Conservation (phyloP, 1,140 invertebrate genomes). For the Chironomus striatipennis region DNA sequence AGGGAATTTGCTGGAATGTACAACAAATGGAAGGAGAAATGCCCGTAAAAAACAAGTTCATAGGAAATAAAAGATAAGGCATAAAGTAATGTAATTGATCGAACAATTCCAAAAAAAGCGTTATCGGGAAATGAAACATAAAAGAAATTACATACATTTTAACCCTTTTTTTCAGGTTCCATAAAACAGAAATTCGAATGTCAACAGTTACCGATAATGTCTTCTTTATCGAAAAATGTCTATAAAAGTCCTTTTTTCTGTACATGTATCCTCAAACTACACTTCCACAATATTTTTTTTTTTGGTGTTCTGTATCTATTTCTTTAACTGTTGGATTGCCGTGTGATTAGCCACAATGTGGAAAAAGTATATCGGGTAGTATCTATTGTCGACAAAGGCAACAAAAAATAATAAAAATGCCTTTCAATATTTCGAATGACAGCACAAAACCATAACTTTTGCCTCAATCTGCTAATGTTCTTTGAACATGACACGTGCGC, state of each 20-base stretch:
- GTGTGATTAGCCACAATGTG: neutral
- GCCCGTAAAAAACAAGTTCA: no score
- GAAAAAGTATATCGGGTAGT: neutral
- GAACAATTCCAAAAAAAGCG: neutral
- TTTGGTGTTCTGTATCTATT: neutral
- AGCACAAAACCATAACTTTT: slow-evolving; percentile 22
- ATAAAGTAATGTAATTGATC: slow-evolving; percentile 17
- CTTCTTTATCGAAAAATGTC: slow-evolving; percentile 22
- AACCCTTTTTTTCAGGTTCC: neutral
- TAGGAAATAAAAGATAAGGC: slow-evolving; percentile 3
- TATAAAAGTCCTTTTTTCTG: neutral
- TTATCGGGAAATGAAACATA: slow-evolving; percentile 4
- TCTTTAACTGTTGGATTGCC: neutral
- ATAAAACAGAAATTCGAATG: neutral
- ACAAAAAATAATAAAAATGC: slow-evolving; percentile 10
- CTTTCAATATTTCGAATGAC: slow-evolving; percentile 5
- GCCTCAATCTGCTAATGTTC: slow-evolving; percentile 20
- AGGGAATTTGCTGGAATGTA: no score
- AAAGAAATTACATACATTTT: slow-evolving; percentile 18
- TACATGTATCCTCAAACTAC: neutral
- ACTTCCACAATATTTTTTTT: neutral
- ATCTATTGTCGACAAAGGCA: neutral
- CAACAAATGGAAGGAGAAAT: no score
- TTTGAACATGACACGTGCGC: slow-evolving; percentile 18
- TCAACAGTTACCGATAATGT: slow-evolving; percentile 17